A percentile compares a stretch with the other conserved stretches of the same genome.
Evolutionary conservation across 2,113 vertebrate genomes (phyloP).

Genomic region (Lasiurus borealis): DNA sequence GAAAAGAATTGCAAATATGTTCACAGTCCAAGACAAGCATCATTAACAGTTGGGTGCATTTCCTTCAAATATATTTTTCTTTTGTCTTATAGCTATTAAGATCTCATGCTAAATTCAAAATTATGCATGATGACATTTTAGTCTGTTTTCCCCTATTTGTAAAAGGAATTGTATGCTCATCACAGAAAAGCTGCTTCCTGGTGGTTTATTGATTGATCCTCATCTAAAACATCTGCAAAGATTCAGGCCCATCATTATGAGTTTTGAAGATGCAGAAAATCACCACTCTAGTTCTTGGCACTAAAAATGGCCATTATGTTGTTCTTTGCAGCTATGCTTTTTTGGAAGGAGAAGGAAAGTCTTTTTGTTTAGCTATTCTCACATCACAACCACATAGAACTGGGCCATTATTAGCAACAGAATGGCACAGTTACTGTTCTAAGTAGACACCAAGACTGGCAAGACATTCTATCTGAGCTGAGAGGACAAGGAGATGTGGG

Average conservation of each 20-base stretch:
- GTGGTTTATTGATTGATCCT: background rate
- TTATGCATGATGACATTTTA: constrained; percentile 9
- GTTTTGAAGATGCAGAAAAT: constrained; percentile 60
- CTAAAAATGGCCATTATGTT: constrained; percentile 40
- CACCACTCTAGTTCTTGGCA: constrained; percentile 44
- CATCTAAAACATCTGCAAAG: constrained; percentile 47
- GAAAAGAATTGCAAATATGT: constrained; percentile 11
- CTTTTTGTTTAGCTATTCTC: background rate
- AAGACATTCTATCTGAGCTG: background rate
- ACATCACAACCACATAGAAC: background rate
- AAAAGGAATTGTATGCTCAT: constrained; percentile 63
- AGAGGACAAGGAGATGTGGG: background rate
- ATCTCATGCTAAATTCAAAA: constrained; percentile 30
- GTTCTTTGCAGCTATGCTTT: background rate
- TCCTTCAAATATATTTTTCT: background rate
- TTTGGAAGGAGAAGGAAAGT: background rate
- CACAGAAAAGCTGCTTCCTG: constrained; percentile 37
- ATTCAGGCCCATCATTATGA: constrained; percentile 27
- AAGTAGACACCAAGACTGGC: background rate
- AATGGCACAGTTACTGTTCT: background rate
- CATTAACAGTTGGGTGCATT: background rate
- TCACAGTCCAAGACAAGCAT: background rate
- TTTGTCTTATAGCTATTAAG: constrained; percentile 23
- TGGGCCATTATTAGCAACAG: background rate
- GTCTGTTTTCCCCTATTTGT: constrained; percentile 40